Evolutionary conservation across 2,888 invertebrate species (phyloP).

Genomic region (Cryptus armator): DNA sequence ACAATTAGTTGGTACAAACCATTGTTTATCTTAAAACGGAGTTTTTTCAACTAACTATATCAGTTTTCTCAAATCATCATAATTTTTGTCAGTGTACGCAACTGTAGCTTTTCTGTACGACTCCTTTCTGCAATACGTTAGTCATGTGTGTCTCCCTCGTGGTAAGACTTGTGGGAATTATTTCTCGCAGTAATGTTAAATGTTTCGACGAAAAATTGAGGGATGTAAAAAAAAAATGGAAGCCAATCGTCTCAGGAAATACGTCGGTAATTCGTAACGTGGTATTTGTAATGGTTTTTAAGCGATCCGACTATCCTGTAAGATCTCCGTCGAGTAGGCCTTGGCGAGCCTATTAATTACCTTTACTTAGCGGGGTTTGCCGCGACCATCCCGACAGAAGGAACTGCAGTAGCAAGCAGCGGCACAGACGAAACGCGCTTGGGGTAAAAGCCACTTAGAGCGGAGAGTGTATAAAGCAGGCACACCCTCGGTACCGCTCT

Average conservation of each 20-base stretch:
- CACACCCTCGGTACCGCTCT: constrained; percentile 75
- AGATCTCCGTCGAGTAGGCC: constrained; percentile 77
- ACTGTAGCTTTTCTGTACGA: too few species aligned
- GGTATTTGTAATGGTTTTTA: constrained; percentile 76
- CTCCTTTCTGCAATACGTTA: too few species aligned
- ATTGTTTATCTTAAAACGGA: too few species aligned
- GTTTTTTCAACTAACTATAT: background rate
- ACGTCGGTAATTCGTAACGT: constrained; percentile 77
- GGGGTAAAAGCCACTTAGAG: constrained; percentile 82
- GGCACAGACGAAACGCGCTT: constrained; percentile 65
- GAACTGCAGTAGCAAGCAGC: constrained; percentile 46
- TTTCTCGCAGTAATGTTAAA: background rate
- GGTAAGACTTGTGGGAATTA: background rate
- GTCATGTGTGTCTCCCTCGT: too few species aligned
- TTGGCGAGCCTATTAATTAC: constrained; percentile 83
- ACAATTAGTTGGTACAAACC: too few species aligned
- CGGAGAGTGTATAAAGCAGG: constrained; percentile 82
- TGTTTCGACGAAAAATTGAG: background rate
- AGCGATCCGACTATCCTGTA: constrained; percentile 73
- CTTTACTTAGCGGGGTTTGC: constrained; percentile 74
- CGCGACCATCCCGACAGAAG: constrained; percentile 40
- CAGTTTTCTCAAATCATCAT: background rate
- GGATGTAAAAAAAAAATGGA: constrained; percentile 7
- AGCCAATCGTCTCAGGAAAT: constrained; percentile 70
- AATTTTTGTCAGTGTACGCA: too few species aligned